phyloP scores from a whole-genome alignment of 2,888 invertebrate species.

The Venusia cambrica region DNA sequence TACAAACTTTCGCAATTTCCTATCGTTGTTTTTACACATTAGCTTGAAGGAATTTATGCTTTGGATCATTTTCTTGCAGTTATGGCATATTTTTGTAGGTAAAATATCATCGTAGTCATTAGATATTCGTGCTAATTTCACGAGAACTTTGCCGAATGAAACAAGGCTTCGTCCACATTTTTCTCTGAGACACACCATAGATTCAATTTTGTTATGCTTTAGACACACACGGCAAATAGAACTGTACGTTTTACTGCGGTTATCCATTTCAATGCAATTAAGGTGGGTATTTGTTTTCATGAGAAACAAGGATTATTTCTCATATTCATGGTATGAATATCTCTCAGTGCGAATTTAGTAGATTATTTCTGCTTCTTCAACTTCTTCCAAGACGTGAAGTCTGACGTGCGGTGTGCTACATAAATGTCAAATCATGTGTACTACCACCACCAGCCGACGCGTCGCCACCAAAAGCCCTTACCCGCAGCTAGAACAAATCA shows the following conservation, averaged over 20 bases:
- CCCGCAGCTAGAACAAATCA: too few species aligned
- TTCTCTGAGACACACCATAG: conserved; percentile 54
- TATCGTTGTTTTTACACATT: conserved; percentile 54
- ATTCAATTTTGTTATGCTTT: conserved; percentile 37
- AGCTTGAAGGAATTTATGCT: conserved; percentile 59
- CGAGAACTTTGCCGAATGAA: conserved; percentile 52
- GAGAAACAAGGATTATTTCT: too few species aligned
- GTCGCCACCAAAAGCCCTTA: too few species aligned
- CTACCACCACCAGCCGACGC: too few species aligned
- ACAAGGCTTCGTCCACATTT: conserved; percentile 45
- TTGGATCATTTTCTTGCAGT: conserved; percentile 53
- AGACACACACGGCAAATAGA: conserved; percentile 62
- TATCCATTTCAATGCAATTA: conserved; percentile 36
- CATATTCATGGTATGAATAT: too few species aligned
- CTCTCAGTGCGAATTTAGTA: too few species aligned
- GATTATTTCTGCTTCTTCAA: too few species aligned
- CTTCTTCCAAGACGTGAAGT: too few species aligned
- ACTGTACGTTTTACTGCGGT: conserved; percentile 46
- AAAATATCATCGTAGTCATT: conserved; percentile 47
- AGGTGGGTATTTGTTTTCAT: conserved; percentile 1
- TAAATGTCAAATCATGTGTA: too few species aligned
- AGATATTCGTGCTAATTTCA: conserved; percentile 47
- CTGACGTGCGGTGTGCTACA: too few species aligned
- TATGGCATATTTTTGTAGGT: conserved; percentile 54
- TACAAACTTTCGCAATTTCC: conserved; percentile 36